A percentile compares a stretch with the other conserved stretches of the same genome.
These are phyloP conservation scores for Phycodurus eques DNA, from an alignment of 2,113 vertebrate species.

Conservation along the genomic window DNA sequence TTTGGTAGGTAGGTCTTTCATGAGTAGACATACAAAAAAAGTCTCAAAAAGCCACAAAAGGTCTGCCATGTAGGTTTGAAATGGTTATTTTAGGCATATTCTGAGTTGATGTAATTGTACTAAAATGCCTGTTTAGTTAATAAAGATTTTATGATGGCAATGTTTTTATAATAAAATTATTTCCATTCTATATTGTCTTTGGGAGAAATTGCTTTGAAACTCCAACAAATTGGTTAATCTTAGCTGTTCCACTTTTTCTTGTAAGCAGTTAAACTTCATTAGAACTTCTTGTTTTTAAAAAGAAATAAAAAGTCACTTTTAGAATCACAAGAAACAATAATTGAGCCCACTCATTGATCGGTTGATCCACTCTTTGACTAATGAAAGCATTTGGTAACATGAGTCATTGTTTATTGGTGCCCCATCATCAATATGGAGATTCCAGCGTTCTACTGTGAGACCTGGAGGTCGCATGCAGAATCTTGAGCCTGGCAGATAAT, in stretches of 20 bases:
- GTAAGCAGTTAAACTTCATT: slow-evolving; percentile 17
- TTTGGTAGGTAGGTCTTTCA: no score
- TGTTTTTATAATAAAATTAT: neutral
- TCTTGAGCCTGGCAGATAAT: slow-evolving; percentile 77
- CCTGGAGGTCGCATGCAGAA: slow-evolving; percentile 77
- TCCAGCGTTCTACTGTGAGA: slow-evolving; percentile 77
- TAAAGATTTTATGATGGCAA: no score
- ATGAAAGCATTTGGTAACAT: slow-evolving; percentile 53
- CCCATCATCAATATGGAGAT: slow-evolving; percentile 71
- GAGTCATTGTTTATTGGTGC: slow-evolving; percentile 73
- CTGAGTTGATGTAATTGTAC: no score
- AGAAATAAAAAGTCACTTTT: slow-evolving; percentile 19
- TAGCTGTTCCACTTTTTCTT: slow-evolving; percentile 12
- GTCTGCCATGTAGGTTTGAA: no score
- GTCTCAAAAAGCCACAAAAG: no score
- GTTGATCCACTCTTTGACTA: slow-evolving; percentile 26
- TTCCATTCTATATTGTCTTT: neutral
- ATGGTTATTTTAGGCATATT: no score
- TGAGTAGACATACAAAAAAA: no score
- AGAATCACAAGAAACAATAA: slow-evolving; percentile 1
- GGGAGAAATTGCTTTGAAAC: neutral
- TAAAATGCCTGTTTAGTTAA: no score
- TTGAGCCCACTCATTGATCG: slow-evolving; percentile 14
- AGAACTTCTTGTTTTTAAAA: neutral
- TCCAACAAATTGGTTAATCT: neutral